Evolutionary conservation across 2,888 invertebrate genomes (phyloP).

Genomic region (Tachina fera): DNA sequence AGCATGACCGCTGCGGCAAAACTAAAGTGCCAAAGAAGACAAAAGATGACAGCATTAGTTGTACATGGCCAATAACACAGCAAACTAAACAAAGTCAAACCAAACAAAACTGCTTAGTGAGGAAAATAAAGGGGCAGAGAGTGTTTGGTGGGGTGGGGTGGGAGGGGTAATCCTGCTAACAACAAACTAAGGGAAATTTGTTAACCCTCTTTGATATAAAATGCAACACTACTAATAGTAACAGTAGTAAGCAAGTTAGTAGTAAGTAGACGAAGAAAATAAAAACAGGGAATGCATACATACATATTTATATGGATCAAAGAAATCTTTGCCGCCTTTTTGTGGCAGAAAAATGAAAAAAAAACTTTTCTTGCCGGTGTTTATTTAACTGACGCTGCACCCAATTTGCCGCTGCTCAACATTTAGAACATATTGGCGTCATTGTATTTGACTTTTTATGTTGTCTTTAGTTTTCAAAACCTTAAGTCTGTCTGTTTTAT

Average conservation of each 20-base stretch:
- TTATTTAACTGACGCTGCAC: slow-evolving; percentile 72
- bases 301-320: slow-evolving; percentile 69
- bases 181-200: slow-evolving; percentile 52
- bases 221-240: slow-evolving; percentile 1
- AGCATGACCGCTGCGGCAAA: slow-evolving; percentile 72
- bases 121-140: not conserved
- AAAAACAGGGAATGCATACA: not conserved
- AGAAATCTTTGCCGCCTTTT: slow-evolving; percentile 68
- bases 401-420: slow-evolving; percentile 74
- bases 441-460: slow-evolving; percentile 70
- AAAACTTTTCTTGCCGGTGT: slow-evolving; percentile 41
- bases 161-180: not conserved
- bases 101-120: not conserved
- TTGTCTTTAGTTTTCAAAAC: slow-evolving; percentile 61
- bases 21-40: slow-evolving; percentile 72
- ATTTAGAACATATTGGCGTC: slow-evolving; percentile 72
- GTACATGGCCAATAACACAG: slow-evolving; percentile 64
- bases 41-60: slow-evolving; percentile 71
- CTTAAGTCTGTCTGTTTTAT: slow-evolving; percentile 9
- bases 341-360: slow-evolving; percentile 43
- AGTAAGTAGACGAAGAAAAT: slow-evolving; percentile 1
- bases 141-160: too few species aligned
- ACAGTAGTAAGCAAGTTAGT: slow-evolving; percentile 15
- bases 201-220: slow-evolving; percentile 27
- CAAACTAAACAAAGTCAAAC: slow-evolving; percentile 6